Conservation (phyloP, 2,113 vertebrate species). For the Hippocampus mohnikei region DNA sequence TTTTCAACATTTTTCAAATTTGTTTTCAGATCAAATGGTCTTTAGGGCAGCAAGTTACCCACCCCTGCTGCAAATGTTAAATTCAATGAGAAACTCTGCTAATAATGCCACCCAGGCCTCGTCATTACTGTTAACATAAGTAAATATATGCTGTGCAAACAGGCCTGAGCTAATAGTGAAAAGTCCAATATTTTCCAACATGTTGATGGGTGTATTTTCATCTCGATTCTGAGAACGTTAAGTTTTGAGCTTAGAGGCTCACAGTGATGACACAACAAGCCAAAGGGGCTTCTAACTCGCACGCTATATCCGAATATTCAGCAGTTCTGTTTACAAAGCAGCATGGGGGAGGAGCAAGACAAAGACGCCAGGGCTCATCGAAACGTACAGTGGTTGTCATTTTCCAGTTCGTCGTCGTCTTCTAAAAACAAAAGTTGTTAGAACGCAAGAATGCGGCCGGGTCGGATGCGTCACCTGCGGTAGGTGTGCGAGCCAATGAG, state of each 20-base stretch:
- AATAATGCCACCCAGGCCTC: neutral
- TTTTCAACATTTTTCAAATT: neutral
- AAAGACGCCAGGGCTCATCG: neutral
- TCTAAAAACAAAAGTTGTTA: conserved; percentile 22
- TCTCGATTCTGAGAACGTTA: neutral
- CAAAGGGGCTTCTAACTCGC: conserved; percentile 1
- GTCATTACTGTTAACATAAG: neutral
- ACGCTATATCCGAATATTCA: neutral
- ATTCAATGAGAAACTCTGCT: neutral
- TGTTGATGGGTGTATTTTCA: neutral
- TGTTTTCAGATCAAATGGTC: neutral
- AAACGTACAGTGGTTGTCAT: conserved; percentile 15
- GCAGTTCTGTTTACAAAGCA: conserved; percentile 9
- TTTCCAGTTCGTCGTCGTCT: conserved; percentile 38
- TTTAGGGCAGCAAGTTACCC: neutral
- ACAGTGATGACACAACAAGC: conserved; percentile 6
- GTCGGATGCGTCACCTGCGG: conserved; percentile 34
- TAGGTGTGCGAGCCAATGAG: conserved; percentile 45
- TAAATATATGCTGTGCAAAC: conserved; percentile 1
- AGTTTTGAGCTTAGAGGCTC: neutral
- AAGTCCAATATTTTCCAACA: conserved; percentile 7
- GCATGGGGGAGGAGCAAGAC: neutral
- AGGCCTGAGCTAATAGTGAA: neutral
- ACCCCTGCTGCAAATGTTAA: neutral
- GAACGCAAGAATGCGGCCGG: conserved; percentile 51